These are phyloP conservation scores for Megaceryle torquata DNA, from an alignment of 2,113 vertebrate genomes.

Conservation along the genomic window DNA sequence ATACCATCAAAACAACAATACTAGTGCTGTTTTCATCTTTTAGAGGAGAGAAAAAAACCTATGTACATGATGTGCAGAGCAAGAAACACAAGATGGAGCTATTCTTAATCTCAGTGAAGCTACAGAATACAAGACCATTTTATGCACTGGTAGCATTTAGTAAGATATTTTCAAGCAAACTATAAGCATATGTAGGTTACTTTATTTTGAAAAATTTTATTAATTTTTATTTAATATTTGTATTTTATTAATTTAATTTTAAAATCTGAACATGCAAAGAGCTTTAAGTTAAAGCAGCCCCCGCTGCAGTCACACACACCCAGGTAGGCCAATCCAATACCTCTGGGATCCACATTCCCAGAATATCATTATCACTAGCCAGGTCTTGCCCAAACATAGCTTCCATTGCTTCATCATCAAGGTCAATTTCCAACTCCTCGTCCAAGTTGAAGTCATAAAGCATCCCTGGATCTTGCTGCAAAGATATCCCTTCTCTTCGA, in stretches of 20 bases:
- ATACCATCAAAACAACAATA: neutral
- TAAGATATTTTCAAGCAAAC: neutral
- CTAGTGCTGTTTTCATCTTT: neutral
- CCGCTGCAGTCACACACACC: conserved; percentile 97
- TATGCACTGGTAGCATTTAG: neutral
- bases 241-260: neutral
- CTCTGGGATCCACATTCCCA: conserved; percentile 99
- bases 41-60: neutral
- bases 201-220: neutral
- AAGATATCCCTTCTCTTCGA: conserved; percentile 85
- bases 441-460: conserved; percentile 98
- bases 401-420: conserved; percentile 99
- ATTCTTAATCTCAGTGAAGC: neutral
- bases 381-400: conserved; percentile 98
- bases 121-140: neutral
- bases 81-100: neutral
- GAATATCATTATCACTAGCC: conserved; percentile 95
- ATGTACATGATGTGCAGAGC: neutral
- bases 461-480: conserved; percentile 88
- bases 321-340: conserved; percentile 99
- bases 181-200: neutral
- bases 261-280: conserved; percentile 12
- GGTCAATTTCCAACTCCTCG: conserved; percentile 95
- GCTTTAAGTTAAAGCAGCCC: conserved; percentile 81
- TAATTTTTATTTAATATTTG: no score